Conservation (phyloP, 1,140 invertebrate genomes). For the Tenebrio molitor region DNA sequence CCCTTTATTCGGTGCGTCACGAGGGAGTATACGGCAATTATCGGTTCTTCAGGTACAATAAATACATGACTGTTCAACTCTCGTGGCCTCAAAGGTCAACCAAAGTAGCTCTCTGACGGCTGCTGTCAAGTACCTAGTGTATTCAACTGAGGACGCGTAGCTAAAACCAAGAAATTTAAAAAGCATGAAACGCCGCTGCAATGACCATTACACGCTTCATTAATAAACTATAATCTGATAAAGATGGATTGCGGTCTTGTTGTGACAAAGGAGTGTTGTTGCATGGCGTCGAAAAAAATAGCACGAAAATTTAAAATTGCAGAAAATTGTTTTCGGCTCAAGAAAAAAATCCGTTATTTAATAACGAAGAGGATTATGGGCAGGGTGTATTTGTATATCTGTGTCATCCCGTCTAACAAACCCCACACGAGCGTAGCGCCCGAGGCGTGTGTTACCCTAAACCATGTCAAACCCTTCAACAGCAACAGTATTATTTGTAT, state of each 20-base stretch:
- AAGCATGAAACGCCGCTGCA: slow-evolving; percentile 34
- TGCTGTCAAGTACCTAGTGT: slow-evolving; percentile 38
- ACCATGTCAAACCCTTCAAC: slow-evolving; percentile 19
- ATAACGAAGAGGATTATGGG: slow-evolving; percentile 6
- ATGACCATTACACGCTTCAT: slow-evolving; percentile 35
- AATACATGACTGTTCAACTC: slow-evolving; percentile 40
- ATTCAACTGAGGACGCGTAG: slow-evolving; percentile 34
- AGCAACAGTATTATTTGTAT: background rate
- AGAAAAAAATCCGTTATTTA: slow-evolving; percentile 14
- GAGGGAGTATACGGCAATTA: slow-evolving; percentile 35
- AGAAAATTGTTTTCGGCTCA: too few species aligned
- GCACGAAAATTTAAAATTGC: too few species aligned
- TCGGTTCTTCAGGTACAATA: slow-evolving; percentile 44
- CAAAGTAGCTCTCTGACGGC: slow-evolving; percentile 42
- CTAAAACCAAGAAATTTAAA: slow-evolving; percentile 41
- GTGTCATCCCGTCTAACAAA: slow-evolving; percentile 25
- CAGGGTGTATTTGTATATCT: slow-evolving; percentile 8
- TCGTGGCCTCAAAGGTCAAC: slow-evolving; percentile 38
- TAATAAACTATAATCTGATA: slow-evolving; percentile 31
- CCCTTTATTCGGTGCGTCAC: slow-evolving; percentile 25
- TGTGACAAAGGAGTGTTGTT: slow-evolving; percentile 3
- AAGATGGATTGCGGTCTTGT: background rate
- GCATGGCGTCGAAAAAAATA: background rate
- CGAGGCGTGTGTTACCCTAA: background rate
- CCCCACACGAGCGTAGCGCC: slow-evolving; percentile 1